Conservation (phyloP, 2,888 invertebrate species). For the Euplexia lucipara region DNA sequence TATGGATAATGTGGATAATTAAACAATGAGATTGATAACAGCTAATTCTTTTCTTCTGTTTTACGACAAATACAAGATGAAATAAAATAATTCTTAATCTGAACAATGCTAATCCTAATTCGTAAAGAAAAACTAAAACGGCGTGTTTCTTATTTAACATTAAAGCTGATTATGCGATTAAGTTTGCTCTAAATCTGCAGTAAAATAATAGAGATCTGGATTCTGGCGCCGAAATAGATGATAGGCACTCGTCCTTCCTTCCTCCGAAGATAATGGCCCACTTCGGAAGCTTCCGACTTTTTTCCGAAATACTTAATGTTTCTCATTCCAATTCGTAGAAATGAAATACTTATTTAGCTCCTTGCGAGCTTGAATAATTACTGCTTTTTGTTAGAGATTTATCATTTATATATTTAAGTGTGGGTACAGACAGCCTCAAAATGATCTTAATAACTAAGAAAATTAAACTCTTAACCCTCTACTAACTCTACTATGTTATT, state of each 20-base stretch:
- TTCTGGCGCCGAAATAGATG: slow-evolving; percentile 54
- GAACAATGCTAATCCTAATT: slow-evolving; percentile 12
- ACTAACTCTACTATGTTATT: too few relatives aligned
- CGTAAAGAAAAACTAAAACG: slow-evolving; percentile 32
- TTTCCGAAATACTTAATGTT: slow-evolving; percentile 58
- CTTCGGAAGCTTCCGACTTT: slow-evolving; percentile 66
- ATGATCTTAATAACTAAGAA: too few relatives aligned
- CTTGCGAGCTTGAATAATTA: slow-evolving; percentile 27
- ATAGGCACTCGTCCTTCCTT: slow-evolving; percentile 59
- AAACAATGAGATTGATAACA: too few relatives aligned
- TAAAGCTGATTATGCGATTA: slow-evolving; percentile 51
- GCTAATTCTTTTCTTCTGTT: too few relatives aligned
- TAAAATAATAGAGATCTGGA: slow-evolving; percentile 54
- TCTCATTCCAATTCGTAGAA: slow-evolving; percentile 30
- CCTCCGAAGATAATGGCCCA: slow-evolving; percentile 65
- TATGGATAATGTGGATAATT: too few relatives aligned
- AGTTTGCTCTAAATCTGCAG: slow-evolving; percentile 38
- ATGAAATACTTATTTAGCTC: slow-evolving; percentile 31
- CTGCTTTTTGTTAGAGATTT: slow-evolving; percentile 1
- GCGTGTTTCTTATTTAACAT: slow-evolving; percentile 23
- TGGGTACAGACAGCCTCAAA: too few relatives aligned
- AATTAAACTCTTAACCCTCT: too few relatives aligned
- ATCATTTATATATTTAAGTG: too few relatives aligned
- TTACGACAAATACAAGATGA: not conserved
- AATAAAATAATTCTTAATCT: slow-evolving; percentile 6